Base-by-base conservation (phyloP, 2,888 invertebrate genomes). In the Megamerina dolium region DNA sequence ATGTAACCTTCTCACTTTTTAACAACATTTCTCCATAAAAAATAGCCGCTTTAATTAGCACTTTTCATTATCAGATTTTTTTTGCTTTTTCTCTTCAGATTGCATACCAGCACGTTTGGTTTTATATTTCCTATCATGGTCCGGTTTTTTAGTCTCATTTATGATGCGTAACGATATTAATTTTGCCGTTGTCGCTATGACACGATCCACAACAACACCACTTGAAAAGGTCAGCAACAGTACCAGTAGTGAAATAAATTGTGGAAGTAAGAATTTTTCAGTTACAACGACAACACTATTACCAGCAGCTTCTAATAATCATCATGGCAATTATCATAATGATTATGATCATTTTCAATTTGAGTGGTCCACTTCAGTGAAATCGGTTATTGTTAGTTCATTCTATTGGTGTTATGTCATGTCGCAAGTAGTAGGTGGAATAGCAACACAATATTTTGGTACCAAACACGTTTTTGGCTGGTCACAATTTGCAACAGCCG, bases 141-240 rank as follows among this genome's bases (percentile, higher is more conserved):
- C 81, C 21, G 83, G 83, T 36, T 84, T 83, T 59, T 72, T 83
- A 45, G 83, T 83, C 5, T 83, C 83, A 3, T 84, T 84, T 58
- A 83, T 84, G 83, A 83, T 83, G 83, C 73, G 83, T 37, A 83
- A 79, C 53, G 83, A 84, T 67, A 83, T 84, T 56, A 83, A 83
- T 63, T 73, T 83, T 52, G 80, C 83, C 2, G 77, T 83, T 51
- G 81, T 83, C 17, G 82, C 81, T 5, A 84, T 84, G 83, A 80
- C 77, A 9, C 48, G 51, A 18, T 45, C 56, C 4, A 45, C 38
- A 5, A 33, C 29, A 23, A 44, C n/a, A n/a, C n/a, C n/a, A n/a
- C n/a, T n/a, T n/a, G n/a, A n/a, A n/a, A n/a, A n/a, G n/a, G n/a
- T n/a, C n/a, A n/a, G n/a, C n/a, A n/a, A n/a, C n/a, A n/a, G n/a